Evolutionary conservation across 2,888 invertebrate species (phyloP).

Genomic region (Papilio protenor): DNA sequence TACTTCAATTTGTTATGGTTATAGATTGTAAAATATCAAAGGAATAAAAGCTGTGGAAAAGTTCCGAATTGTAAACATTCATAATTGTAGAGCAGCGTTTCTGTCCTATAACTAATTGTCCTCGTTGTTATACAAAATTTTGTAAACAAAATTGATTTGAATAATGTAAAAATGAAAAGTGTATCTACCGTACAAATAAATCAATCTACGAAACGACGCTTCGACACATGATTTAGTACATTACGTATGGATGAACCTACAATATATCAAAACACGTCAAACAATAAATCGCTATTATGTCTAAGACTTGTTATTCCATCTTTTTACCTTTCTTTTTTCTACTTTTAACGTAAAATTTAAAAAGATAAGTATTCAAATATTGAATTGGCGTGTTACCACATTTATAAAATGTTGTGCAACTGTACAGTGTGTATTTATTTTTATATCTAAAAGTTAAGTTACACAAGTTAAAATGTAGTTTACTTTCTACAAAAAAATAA

Average conservation of each 20-base stretch:
- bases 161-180: slow-evolving; percentile 14
- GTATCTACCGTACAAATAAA: slow-evolving; percentile 6
- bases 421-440: too few species aligned
- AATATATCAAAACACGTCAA: slow-evolving; percentile 32
- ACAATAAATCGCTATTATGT: slow-evolving; percentile 30
- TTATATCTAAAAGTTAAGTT: too few species aligned
- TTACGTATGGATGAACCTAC: slow-evolving; percentile 34
- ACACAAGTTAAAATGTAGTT: not conserved
- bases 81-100: too few species aligned
- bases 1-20: not conserved
- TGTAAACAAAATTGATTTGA: not conserved
- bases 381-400: too few species aligned
- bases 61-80: not conserved
- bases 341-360: not conserved
- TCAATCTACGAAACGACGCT: slow-evolving; percentile 8
- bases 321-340: not conserved
- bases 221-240: slow-evolving; percentile 26
- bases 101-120: not conserved
- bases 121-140: not conserved
- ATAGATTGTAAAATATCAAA: not conserved
- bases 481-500: not conserved
- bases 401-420: too few species aligned
- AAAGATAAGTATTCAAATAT: not conserved
- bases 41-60: not conserved
- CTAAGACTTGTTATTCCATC: not conserved